Conservation (phyloP, 2,888 invertebrate species). For the Willowsia nigromaculata region DNA sequence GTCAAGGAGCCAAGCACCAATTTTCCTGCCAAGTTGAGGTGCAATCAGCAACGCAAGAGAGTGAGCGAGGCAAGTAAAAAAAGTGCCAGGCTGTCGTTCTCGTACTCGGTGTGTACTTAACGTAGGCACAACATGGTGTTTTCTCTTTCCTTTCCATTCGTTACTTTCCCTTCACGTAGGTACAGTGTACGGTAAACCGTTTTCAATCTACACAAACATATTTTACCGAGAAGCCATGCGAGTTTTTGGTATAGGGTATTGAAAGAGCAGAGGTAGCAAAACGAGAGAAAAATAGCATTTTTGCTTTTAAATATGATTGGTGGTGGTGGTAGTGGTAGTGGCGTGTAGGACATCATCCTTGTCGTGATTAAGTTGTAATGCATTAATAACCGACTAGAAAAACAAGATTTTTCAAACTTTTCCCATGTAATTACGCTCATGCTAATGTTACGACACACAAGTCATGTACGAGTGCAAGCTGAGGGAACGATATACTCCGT, state of each 20-base stretch:
- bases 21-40: slow-evolving; percentile 67
- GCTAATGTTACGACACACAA: slow-evolving; percentile 44
- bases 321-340: neutral
- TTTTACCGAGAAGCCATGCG: neutral
- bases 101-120: slow-evolving; percentile 6
- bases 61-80: neutral
- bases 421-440: slow-evolving; percentile 55
- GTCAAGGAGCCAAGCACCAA: slow-evolving; percentile 66
- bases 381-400: slow-evolving; percentile 55
- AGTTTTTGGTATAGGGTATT: neutral
- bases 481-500: neutral
- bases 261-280: too few relatives aligned
- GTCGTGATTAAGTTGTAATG: slow-evolving; percentile 69
- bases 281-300: neutral
- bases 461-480: neutral
- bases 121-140: neutral
- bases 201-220: slow-evolving; percentile 14
- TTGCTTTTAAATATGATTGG: neutral
- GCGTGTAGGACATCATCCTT: slow-evolving; percentile 11
- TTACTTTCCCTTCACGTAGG: neutral
- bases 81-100: slow-evolving; percentile 16
- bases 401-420: slow-evolving; percentile 64
- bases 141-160: neutral
- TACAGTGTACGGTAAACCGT: neutral
- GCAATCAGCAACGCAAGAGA: slow-evolving; percentile 22